These are phyloP conservation scores for Danio choprae DNA, from an alignment of 2,797 vertebrate genomes.

Conservation along the genomic window DNA sequence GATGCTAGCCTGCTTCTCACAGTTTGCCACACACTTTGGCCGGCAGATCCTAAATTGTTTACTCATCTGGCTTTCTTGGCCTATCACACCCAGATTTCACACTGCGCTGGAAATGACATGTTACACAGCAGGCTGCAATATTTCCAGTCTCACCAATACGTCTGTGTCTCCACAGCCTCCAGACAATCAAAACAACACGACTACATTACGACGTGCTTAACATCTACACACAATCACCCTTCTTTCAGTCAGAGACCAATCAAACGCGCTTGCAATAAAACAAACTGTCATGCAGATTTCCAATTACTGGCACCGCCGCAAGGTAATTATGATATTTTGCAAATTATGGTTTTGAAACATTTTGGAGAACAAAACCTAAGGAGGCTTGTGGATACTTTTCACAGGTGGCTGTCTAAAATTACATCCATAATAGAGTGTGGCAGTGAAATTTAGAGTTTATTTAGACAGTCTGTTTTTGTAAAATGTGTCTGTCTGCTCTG, in stretches of 20 bases:
- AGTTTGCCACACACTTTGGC: not conserved
- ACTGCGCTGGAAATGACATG: constrained; percentile 41
- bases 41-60: constrained; percentile 11
- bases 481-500: not conserved
- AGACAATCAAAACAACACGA: constrained; percentile 11
- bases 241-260: not conserved
- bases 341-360: constrained; percentile 4
- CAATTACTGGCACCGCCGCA: not conserved
- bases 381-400: not conserved
- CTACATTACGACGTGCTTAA: constrained; percentile 7
- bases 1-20: constrained; percentile 1
- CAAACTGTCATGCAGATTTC: constrained; percentile 11
- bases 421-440: constrained; percentile 1
- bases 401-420: constrained; percentile 22
- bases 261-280: constrained; percentile 5
- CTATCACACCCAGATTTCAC: constrained; percentile 40
- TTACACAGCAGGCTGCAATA: constrained; percentile 28
- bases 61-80: constrained; percentile 33
- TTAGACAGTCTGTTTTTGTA: not conserved
- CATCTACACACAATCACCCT: constrained; percentile 14
- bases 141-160: constrained; percentile 5
- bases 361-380: not conserved
- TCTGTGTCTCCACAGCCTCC: constrained; percentile 15
- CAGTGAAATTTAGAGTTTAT: constrained; percentile 26
- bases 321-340: constrained; percentile 11